These are phyloP conservation scores for Picus viridis DNA, from an alignment of 2,797 vertebrate species.

Conservation along the genomic window DNA sequence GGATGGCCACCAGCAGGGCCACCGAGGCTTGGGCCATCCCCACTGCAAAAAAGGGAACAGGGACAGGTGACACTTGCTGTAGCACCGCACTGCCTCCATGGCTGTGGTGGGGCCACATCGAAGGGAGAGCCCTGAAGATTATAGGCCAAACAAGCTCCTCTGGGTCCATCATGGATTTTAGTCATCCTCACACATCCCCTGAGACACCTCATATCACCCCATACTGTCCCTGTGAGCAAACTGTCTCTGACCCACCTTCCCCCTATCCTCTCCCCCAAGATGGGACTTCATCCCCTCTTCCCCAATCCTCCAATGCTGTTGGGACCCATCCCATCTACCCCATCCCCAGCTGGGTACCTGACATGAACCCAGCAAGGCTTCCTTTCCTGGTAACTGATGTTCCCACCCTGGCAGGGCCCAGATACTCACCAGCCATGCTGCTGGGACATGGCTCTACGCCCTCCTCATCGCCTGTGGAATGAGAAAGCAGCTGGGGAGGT, in stretches of 20 bases:
- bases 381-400: fast-evolving
- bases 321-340: not conserved
- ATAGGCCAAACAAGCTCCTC: not conserved
- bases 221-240: fast-evolving
- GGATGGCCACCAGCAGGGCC: slow-evolving; percentile 33
- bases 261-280: not conserved
- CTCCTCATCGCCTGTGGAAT: not conserved
- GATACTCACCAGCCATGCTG: not conserved
- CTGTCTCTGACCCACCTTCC: not conserved
- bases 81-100: no score
- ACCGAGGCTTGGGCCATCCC: fast-evolving
- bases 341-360: fast-evolving
- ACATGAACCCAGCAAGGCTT: not conserved
- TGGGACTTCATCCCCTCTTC: not conserved
- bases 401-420: fast-evolving
- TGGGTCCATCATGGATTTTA: fast-evolving
- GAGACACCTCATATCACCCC: not conserved
- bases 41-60: not conserved
- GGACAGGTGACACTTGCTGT: not conserved
- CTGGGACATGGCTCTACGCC: not conserved
- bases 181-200: not conserved
- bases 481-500: not conserved
- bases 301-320: fast-evolving
- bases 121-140: not conserved
- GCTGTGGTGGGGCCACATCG: fast-evolving